Conservation (phyloP, 1,140 invertebrate genomes). For the Temnothorax longispinosus region DNA sequence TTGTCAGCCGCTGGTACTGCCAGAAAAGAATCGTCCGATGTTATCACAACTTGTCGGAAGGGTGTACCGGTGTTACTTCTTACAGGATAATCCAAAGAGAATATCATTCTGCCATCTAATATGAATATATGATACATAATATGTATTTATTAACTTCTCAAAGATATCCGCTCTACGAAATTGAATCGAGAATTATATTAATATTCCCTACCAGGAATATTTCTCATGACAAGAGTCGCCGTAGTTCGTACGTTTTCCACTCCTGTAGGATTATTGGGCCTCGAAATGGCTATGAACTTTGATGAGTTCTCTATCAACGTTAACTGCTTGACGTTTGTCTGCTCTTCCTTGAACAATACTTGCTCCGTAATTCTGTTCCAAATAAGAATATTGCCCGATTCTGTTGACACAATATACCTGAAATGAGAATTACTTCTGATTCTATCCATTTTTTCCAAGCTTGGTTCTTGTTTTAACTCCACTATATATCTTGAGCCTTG, state of each 20-base stretch:
- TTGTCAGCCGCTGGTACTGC: constrained; percentile 94
- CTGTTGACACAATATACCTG: constrained; percentile 94
- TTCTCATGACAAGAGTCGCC: constrained; percentile 89
- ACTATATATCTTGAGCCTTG: constrained; percentile 17
- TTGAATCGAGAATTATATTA: not conserved
- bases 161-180: not conserved
- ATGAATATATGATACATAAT: constrained; percentile 44
- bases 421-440: constrained; percentile 38
- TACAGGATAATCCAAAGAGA: constrained; percentile 92
- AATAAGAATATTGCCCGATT: constrained; percentile 96
- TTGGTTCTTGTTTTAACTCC: not conserved
- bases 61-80: constrained; percentile 88
- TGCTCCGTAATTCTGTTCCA: constrained; percentile 95
- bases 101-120: constrained; percentile 91
- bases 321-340: constrained; percentile 94
- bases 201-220: constrained; percentile 88
- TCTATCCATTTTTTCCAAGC: not conserved
- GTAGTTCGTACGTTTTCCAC: constrained; percentile 87
- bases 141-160: not conserved
- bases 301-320: constrained; percentile 93
- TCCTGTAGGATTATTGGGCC: constrained; percentile 87
- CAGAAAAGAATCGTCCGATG: constrained; percentile 92
- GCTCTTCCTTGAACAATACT: constrained; percentile 94
- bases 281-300: constrained; percentile 94
- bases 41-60: constrained; percentile 91